phyloP scores from a whole-genome alignment of 2,888 invertebrate genomes.

The Drosophila stalkeri region DNA sequence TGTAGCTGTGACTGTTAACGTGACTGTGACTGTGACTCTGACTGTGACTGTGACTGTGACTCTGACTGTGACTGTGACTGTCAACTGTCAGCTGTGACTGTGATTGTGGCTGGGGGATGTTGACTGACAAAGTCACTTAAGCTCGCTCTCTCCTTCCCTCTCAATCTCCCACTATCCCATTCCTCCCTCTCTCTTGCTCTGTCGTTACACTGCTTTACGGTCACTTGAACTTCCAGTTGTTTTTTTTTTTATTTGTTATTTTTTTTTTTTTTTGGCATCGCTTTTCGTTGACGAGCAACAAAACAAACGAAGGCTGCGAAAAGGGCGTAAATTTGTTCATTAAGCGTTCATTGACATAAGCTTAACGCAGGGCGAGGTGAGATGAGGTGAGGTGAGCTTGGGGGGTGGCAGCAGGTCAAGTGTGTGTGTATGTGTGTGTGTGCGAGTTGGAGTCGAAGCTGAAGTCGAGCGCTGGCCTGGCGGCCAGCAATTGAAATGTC shows the following conservation, averaged over 20 bases:
- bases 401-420: background rate
- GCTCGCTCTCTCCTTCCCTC: slow-evolving; percentile 2
- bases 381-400: background rate
- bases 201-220: slow-evolving; percentile 31
- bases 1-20: background rate
- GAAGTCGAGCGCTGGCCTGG: background rate
- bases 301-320: slow-evolving; percentile 36
- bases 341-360: slow-evolving; percentile 71
- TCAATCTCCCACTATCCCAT: background rate
- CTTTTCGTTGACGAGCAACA: slow-evolving; percentile 35
- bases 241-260: background rate
- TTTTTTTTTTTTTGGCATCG: slow-evolving; percentile 26
- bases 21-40: background rate
- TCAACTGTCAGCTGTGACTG: background rate
- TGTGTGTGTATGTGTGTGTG: background rate
- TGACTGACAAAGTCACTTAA: slow-evolving; percentile 31
- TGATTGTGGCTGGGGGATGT: slow-evolving; percentile 20
- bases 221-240: slow-evolving; percentile 59
- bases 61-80: background rate
- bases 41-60: background rate
- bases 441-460: background rate
- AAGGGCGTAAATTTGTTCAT: slow-evolving; percentile 64
- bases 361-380: background rate
- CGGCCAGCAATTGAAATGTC: slow-evolving; percentile 34
- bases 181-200: background rate